A percentile compares a stretch with the other conserved stretches of the same genome.
These are phyloP conservation scores for Rafetus swinhoei DNA, from an alignment of 2,113 vertebrate species.

Conservation along the genomic window DNA sequence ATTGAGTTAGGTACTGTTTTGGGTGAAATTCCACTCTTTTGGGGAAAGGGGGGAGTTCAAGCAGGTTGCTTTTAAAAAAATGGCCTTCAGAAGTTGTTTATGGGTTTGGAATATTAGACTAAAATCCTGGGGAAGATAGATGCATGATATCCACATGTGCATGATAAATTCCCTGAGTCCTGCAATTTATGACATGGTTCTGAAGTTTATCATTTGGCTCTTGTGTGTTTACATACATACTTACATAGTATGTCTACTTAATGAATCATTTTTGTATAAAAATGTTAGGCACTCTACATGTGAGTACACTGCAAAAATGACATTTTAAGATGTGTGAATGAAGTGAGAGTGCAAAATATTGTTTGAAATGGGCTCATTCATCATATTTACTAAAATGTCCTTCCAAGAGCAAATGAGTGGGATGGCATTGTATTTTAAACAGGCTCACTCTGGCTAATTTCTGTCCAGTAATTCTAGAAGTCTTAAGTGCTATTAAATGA, in stretches of 20 bases:
- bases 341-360: constrained; percentile 60
- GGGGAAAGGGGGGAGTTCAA: background rate
- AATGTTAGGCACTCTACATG: background rate
- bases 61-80: background rate
- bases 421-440: constrained; percentile 75
- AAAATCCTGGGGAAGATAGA: background rate
- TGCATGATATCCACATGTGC: background rate
- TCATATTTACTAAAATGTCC: constrained; percentile 51
- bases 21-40: background rate
- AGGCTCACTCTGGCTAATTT: constrained; percentile 73
- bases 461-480: constrained; percentile 52
- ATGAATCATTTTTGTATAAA: background rate
- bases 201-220: rapidly evolving
- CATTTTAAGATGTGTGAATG: background rate
- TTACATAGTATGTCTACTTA: background rate
- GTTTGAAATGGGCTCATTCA: constrained; percentile 63
- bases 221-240: rapidly evolving
- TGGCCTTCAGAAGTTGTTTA: background rate
- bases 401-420: constrained; percentile 78
- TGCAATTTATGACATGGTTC: background rate
- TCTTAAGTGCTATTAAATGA: constrained; percentile 45
- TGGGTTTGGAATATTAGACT: background rate
- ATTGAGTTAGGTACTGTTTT: constrained; percentile 9
- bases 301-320: background rate
- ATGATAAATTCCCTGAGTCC: background rate